A percentile compares a stretch with the other conserved stretches of the same genome.
phyloP scores from a whole-genome alignment of 2,797 vertebrate genomes.

The Phoxinus dragarum region DNA sequence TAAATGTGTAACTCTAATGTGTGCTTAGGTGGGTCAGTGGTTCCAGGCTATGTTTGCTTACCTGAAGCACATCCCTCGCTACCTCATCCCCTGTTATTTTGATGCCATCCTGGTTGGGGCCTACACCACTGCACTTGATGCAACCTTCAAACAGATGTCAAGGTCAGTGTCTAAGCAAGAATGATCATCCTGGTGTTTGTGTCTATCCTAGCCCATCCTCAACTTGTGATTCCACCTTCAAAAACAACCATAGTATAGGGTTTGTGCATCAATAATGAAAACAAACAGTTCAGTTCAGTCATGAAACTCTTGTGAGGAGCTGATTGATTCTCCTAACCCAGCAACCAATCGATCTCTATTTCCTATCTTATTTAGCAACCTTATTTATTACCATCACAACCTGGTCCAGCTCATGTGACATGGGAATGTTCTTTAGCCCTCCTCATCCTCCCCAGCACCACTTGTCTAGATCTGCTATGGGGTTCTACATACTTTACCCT shows the following conservation, averaged over 20 bases:
- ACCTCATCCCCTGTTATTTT: slow-evolving; percentile 96
- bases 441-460: not conserved
- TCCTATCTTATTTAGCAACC: not conserved
- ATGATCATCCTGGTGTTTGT: not conserved
- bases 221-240: not conserved
- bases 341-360: not conserved
- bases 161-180: slow-evolving; percentile 57
- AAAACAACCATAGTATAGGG: not conserved
- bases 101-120: slow-evolving; percentile 91
- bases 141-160: slow-evolving; percentile 89
- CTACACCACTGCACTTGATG: slow-evolving; percentile 88
- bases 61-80: slow-evolving; percentile 93
- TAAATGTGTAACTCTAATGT: not conserved
- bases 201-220: not conserved
- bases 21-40: slow-evolving; percentile 90
- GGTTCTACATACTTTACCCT: not conserved
- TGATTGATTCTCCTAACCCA: not conserved
- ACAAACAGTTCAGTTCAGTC: not conserved
- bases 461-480: not conserved
- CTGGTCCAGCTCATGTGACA: not conserved
- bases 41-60: slow-evolving; percentile 90
- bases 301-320: not conserved
- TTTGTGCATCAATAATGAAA: not conserved
- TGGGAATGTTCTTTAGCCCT: not conserved
- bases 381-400: not conserved